These are phyloP conservation scores for Cryptomyrus ogoouensis DNA, from an alignment of 2,113 vertebrate genomes.

Conservation along the genomic window DNA sequence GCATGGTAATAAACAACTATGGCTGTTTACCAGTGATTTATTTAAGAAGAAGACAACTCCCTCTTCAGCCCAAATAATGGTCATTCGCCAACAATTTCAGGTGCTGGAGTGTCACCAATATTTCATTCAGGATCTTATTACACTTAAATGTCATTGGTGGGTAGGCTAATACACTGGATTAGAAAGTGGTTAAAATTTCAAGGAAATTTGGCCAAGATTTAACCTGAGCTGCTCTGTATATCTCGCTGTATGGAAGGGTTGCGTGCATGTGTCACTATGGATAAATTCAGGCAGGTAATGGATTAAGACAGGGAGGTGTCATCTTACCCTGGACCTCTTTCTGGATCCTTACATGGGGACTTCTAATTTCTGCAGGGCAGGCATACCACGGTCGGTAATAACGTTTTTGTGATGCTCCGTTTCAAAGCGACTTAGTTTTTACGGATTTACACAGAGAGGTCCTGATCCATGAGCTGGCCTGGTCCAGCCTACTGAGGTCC, in stretches of 20 bases:
- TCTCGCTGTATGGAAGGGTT: not conserved
- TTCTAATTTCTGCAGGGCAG: not conserved
- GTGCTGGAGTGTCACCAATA: not conserved
- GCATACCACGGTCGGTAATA: not conserved
- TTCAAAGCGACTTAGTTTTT: not conserved
- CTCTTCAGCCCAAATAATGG: not conserved
- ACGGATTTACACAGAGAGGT: not conserved
- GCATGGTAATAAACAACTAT: not conserved
- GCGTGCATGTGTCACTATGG: not conserved
- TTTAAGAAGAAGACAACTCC: not conserved
- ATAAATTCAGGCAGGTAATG: not conserved
- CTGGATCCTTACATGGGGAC: too few relatives aligned
- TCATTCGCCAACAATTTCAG: not conserved
- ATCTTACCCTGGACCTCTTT: not conserved
- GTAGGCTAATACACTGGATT: not conserved
- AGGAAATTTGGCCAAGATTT: not conserved
- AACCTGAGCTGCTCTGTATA: not conserved
- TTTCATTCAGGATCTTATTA: not conserved
- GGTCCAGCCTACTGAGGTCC: not conserved
- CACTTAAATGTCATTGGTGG: not conserved
- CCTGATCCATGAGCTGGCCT: not conserved
- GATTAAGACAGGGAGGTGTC: not conserved
- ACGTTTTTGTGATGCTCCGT: not conserved
- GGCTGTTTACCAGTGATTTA: not conserved
- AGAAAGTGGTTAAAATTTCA: not conserved